phyloP scores from a whole-genome alignment of 2,113 vertebrate genomes.

The Mesembrinibis cayennensis region DNA sequence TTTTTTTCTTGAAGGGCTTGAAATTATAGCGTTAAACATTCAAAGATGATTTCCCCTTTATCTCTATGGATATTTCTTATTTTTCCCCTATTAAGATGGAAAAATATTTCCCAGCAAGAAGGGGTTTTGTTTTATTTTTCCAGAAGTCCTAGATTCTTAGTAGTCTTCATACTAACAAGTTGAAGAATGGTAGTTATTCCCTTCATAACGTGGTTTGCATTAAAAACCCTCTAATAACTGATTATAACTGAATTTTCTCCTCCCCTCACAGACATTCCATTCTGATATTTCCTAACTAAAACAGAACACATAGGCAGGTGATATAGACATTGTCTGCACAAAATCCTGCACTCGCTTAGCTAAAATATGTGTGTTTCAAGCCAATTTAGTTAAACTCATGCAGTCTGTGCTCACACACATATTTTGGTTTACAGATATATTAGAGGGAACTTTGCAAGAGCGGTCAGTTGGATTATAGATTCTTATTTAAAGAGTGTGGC shows the following conservation, averaged over 20 bases:
- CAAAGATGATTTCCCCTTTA: neutral
- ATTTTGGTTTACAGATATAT: slow-evolving; percentile 54
- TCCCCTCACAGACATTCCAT: slow-evolving; percentile 38
- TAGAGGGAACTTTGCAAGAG: neutral
- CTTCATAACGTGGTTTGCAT: slow-evolving; percentile 3
- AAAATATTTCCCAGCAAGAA: neutral
- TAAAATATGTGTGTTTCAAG: slow-evolving; percentile 50
- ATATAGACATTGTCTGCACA: slow-evolving; percentile 50
- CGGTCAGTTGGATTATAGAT: neutral
- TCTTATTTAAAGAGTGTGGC: slow-evolving; percentile 21
- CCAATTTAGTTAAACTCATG: slow-evolving; percentile 31
- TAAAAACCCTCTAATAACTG: slow-evolving; percentile 21
- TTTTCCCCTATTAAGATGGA: neutral
- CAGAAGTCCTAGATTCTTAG: neutral
- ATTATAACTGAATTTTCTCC: slow-evolving; percentile 18
- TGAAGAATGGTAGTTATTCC: neutral
- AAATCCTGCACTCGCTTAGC: slow-evolving; percentile 28
- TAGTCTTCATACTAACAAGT: neutral
- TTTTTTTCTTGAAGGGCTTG: neutral
- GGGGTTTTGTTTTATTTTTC: neutral
- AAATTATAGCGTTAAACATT: neutral
- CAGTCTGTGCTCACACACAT: slow-evolving; percentile 7
- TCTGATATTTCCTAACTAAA: slow-evolving; percentile 45
- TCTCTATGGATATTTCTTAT: neutral
- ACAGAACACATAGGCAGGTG: slow-evolving; percentile 46